phyloP scores from a whole-genome alignment of 2,888 invertebrate genomes.

The Ophion costatus region DNA sequence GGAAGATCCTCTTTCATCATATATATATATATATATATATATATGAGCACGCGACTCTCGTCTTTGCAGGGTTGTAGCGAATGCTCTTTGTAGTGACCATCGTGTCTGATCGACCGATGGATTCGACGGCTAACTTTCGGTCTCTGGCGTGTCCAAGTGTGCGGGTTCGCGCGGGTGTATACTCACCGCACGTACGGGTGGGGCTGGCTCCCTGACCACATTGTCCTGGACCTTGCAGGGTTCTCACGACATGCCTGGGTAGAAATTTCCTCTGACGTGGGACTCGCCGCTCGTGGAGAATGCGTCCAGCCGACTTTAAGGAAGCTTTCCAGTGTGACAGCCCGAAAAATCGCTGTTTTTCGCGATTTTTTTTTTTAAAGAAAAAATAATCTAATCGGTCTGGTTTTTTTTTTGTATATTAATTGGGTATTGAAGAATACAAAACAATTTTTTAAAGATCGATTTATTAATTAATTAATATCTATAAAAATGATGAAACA shows the following conservation, averaged over 20 bases:
- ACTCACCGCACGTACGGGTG: neutral
- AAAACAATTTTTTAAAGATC: too few species aligned
- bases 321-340: too few species aligned
- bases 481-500: too few species aligned
- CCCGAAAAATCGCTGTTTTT: too few species aligned
- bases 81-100: slow-evolving; percentile 70
- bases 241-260: slow-evolving; percentile 67
- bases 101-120: slow-evolving; percentile 67
- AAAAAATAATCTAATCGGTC: too few species aligned
- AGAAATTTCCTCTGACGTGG: slow-evolving; percentile 65
- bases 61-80: slow-evolving; percentile 47
- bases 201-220: slow-evolving; percentile 20
- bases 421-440: too few species aligned
- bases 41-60: too few species aligned
- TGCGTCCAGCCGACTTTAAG: slow-evolving; percentile 71
- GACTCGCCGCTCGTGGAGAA: slow-evolving; percentile 68
- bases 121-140: slow-evolving; percentile 9
- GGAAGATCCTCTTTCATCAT: too few species aligned
- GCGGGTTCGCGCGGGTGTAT: neutral
- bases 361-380: too few species aligned
- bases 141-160: neutral
- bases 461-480: too few species aligned
- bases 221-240: slow-evolving; percentile 29
- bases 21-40: too few species aligned
- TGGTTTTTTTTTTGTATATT: too few species aligned